Evolutionary conservation across 53 echinoderm and acorn worm genomes (phyloP).

Genomic region (Crossaster papposus): DNA sequence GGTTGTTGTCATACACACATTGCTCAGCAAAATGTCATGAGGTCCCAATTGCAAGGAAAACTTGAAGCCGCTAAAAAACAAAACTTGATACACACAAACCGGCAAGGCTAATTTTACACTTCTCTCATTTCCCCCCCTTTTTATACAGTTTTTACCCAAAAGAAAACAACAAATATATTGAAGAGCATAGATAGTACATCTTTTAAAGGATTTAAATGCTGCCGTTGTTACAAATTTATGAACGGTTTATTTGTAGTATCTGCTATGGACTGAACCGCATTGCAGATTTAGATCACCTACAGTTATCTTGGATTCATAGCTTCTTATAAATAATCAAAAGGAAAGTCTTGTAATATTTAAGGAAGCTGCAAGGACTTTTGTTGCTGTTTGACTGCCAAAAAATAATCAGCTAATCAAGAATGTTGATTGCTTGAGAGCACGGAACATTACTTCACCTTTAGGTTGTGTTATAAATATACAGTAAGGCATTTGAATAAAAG

Average conservation of each 20-base stretch:
- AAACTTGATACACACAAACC: no score
- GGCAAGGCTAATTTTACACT: no score
- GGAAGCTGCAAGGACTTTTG: neutral
- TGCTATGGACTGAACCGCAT: neutral
- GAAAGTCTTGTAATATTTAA: neutral
- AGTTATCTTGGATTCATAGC: neutral
- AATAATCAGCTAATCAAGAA: neutral
- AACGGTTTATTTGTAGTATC: neutral
- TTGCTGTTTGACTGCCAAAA: neutral
- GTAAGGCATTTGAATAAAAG: neutral
- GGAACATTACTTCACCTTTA: neutral
- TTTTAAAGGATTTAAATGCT: no score
- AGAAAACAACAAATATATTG: no score
- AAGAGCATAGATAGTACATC: no score
- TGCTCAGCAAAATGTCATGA: neutral
- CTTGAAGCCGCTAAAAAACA: no score
- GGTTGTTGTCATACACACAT: neutral
- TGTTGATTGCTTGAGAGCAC: neutral
- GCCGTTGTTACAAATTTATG: no score
- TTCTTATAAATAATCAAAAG: neutral
- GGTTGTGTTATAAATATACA: neutral
- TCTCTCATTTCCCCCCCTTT: no score
- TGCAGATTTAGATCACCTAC: neutral
- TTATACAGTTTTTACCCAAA: no score
- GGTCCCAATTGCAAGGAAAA: no score